Conservation (phyloP, 2,888 invertebrate genomes). For the Lampropteryx suffumata region DNA sequence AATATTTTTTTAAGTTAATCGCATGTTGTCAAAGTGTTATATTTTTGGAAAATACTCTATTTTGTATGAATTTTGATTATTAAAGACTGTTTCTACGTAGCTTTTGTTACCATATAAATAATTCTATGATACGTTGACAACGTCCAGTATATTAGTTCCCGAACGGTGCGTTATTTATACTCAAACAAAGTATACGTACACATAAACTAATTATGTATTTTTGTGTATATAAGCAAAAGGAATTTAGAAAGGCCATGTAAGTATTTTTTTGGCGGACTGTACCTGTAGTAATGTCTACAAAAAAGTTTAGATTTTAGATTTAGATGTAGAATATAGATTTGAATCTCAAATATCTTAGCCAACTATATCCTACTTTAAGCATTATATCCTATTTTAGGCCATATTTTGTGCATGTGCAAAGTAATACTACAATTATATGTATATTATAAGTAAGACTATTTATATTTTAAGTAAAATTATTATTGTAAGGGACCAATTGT, state of each 20-base stretch:
- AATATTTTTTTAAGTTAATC: constrained; percentile 8
- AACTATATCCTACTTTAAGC: constrained; percentile 35
- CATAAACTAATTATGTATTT: too few species aligned
- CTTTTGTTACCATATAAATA: constrained; percentile 34
- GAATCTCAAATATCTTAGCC: constrained; percentile 57
- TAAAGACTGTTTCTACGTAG: constrained; percentile 28
- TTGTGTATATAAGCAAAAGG: too few species aligned
- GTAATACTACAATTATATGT: background rate
- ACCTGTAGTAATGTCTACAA: background rate
- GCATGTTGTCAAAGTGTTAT: constrained; percentile 73
- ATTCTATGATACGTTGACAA: constrained; percentile 60
- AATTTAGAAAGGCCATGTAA: too few species aligned
- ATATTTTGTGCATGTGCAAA: constrained; percentile 38
- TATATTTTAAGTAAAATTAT: constrained; percentile 11
- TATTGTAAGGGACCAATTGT: constrained; percentile 25
- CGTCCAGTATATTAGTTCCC: constrained; percentile 45
- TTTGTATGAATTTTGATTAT: constrained; percentile 27
- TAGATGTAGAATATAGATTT: constrained; percentile 18
- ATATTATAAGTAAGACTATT: constrained; percentile 11
- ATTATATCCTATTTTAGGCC: constrained; percentile 40
- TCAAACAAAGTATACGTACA: background rate
- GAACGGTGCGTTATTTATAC: background rate
- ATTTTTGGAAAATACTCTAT: constrained; percentile 24
- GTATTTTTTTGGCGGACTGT: background rate
- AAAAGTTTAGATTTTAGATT: background rate